Evolutionary conservation across 2,888 invertebrate genomes (phyloP), one percentile per base, ranked within the genome.

Genomic region (Thera obeliscata): DNA sequence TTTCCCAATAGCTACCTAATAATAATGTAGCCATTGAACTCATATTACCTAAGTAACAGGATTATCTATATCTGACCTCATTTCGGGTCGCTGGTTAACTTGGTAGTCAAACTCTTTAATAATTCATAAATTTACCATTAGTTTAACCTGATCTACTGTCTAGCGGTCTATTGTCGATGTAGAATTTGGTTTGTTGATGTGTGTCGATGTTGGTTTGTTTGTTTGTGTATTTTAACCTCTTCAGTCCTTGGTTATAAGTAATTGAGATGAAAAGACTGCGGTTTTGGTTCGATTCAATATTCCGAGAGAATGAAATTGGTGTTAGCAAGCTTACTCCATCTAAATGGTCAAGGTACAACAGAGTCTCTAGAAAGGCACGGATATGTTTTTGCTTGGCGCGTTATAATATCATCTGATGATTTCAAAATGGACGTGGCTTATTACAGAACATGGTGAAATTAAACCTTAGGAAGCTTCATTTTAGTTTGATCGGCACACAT

Each of bases 101-200:
- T 36, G 64, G 73, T 60, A 57, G 59, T 65, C 22, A 49, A 52
- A 58, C 64, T 72, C 61, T 58, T 79, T 68, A 74, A 69, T 69
- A 72, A 79, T 79, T 76, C 76, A 77, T 76, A 71, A 63, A 66
- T 62, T 71, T 58, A 72, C 56, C 71, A 72, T 72, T 78, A 76
- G 74, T 72, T 71, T 7, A 54, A 22, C 48, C 36, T 58, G 48
- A 52, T 48, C 46, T 58, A 55, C 41, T 41, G 52, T 43, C 38
- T 36, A 11, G 52, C n/a, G 58, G 36, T 48, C 8, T 61, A 56
- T 59, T 50, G 50, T 8, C 12, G 49, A 35, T 38, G 48, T 22
- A 4, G 62, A 22, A 43, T 22, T 22, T 22, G 12, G 57, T 64
- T 64, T 33, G 4, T 22, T 22, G 22, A 22, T 22, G 22, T 22